Conservation (phyloP, 2,113 vertebrate genomes). For the zebrafish (Danio rerio) region DNA sequence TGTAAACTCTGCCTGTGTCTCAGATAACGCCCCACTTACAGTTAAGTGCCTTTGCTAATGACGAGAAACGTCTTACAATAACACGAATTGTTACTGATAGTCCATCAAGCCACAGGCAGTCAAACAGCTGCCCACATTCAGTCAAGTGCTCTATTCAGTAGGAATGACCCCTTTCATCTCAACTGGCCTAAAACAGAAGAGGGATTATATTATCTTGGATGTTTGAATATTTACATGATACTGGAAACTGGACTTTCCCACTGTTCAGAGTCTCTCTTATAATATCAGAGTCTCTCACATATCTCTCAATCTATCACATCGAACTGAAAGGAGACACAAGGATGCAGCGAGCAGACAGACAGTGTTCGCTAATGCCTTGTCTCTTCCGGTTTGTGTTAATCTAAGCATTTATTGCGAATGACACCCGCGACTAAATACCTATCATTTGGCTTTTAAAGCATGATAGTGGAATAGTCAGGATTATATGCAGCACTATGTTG, state of each 20-base stretch:
- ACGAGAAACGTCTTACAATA: constrained; percentile 16
- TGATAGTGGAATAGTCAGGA: not conserved
- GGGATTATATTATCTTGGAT: constrained; percentile 9
- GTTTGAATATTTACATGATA: constrained; percentile 12
- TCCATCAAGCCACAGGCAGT: constrained; percentile 28
- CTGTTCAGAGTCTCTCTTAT: not conserved
- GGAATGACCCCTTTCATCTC: constrained; percentile 16
- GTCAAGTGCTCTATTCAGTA: constrained; percentile 24
- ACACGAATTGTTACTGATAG: constrained; percentile 14
- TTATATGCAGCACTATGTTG: not conserved
- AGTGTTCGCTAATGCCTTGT: constrained; percentile 39
- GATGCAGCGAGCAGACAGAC: constrained; percentile 44
- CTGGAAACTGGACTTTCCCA: not conserved
- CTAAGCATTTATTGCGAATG: constrained; percentile 32
- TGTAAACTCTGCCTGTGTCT: not conserved
- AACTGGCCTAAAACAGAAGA: constrained; percentile 24
- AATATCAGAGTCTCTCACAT: not conserved
- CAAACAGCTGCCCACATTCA: constrained; percentile 24
- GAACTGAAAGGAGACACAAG: constrained; percentile 33
- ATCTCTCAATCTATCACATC: constrained; percentile 35
- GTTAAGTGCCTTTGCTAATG: not conserved
- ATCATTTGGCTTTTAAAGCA: constrained; percentile 17
- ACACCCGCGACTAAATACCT: constrained; percentile 15
- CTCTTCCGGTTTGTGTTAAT: constrained; percentile 28
- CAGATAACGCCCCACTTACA: not conserved